Percentiles rank a stretch among this genome's conserved stretches.
Evolutionary conservation across 37 sponge, comb jelly and placozoan species (phyloP).

Genomic region (Axinella damicornis): DNA sequence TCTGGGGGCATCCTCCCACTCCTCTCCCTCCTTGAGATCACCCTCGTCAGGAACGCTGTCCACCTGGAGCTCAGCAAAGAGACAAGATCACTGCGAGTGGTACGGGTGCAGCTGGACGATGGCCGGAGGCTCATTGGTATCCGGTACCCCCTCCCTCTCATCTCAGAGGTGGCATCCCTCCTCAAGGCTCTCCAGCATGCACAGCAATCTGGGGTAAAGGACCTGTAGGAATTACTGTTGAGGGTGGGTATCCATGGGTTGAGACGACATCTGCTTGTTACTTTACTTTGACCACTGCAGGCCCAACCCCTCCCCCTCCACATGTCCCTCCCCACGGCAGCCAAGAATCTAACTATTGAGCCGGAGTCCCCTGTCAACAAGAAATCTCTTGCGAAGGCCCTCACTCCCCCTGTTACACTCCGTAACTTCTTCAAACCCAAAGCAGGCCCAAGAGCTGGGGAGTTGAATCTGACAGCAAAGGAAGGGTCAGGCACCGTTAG

Average conservation of each 20-base stretch:
- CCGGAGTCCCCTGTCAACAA: slow-evolving; percentile 13
- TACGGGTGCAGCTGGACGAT: slow-evolving; percentile 56
- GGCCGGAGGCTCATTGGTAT: slow-evolving; percentile 67
- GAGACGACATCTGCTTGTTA: neutral
- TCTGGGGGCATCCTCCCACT: slow-evolving; percentile 65
- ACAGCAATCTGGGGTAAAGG: too few species aligned
- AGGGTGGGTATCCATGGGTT: neutral
- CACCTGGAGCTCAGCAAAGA: slow-evolving; percentile 53
- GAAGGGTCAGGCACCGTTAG: too few species aligned
- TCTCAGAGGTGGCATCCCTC: slow-evolving; percentile 13
- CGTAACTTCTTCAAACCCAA: slow-evolving; percentile 21
- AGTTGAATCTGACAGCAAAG: too few species aligned
- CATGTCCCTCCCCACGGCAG: neutral
- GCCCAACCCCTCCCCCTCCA: neutral
- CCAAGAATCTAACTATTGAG: slow-evolving; percentile 17
- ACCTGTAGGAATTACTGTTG: too few species aligned
- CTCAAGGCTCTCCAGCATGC: neutral
- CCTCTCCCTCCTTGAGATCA: slow-evolving; percentile 57
- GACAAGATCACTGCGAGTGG: slow-evolving; percentile 45
- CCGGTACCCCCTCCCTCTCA: slow-evolving; percentile 56
- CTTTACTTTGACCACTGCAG: neutral
- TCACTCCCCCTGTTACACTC: slow-evolving; percentile 36
- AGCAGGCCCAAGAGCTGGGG: too few species aligned
- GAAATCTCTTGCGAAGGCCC: slow-evolving; percentile 20
- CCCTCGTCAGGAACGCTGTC: slow-evolving; percentile 21